Evolutionary conservation across 1,140 invertebrate species (phyloP).

Genomic region (Oedothorax gibbosus): DNA sequence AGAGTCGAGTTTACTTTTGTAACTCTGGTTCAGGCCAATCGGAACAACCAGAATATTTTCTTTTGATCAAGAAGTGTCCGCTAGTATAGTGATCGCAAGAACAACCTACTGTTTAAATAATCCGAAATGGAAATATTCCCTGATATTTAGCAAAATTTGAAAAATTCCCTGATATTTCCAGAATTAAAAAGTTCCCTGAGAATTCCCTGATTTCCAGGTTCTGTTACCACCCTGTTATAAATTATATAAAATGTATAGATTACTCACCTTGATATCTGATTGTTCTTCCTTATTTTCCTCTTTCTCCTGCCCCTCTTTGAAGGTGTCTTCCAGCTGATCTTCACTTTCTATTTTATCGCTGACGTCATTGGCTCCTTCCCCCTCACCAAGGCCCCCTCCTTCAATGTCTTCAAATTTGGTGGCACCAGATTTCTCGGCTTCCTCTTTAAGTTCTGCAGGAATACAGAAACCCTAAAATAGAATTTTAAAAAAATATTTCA

Average conservation of each 20-base stretch:
- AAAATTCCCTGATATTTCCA: too few species aligned
- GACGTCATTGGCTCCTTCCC: slow-evolving; percentile 93
- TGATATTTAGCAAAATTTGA: too few species aligned
- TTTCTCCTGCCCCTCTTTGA: slow-evolving; percentile 78
- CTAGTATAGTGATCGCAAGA: too few species aligned
- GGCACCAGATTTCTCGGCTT: slow-evolving; percentile 72
- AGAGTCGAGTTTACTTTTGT: too few species aligned
- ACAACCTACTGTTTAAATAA: too few species aligned
- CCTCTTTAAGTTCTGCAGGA: slow-evolving; percentile 79
- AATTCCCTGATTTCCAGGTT: too few species aligned
- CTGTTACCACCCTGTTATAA: too few species aligned
- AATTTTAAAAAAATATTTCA: slow-evolving; percentile 17
- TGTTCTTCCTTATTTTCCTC: slow-evolving; percentile 63
- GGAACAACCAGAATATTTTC: too few species aligned
- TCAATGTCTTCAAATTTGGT: slow-evolving; percentile 74
- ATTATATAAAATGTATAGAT: background rate
- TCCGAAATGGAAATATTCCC: too few species aligned
- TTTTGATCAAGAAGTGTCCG: too few species aligned
- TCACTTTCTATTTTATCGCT: slow-evolving; percentile 93
- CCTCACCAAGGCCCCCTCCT: slow-evolving; percentile 86
- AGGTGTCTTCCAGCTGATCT: slow-evolving; percentile 92
- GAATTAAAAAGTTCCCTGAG: too few species aligned
- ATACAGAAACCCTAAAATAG: slow-evolving; percentile 85
- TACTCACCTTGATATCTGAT: slow-evolving; percentile 35
- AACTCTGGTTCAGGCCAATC: too few species aligned